These are phyloP conservation scores for Charadrius vociferus DNA, from an alignment of 2,113 vertebrate species.

Conservation along the genomic window DNA sequence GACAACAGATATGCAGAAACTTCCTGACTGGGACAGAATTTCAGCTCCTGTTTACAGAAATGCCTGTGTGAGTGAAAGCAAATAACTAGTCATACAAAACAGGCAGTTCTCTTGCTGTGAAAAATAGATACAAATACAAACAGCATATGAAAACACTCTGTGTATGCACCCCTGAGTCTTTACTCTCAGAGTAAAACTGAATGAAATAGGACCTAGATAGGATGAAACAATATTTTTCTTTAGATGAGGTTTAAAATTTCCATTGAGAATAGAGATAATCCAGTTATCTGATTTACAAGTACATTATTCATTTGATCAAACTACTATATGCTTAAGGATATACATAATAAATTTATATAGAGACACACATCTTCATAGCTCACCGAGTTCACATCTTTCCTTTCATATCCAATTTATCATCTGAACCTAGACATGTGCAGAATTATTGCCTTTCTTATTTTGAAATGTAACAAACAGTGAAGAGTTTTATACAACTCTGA, in stretches of 20 bases:
- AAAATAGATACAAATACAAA: neutral
- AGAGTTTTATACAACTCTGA: neutral
- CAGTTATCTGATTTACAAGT: slow-evolving; percentile 20
- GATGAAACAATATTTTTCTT: neutral
- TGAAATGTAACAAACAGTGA: neutral
- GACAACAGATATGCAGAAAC: neutral
- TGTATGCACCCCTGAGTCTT: neutral
- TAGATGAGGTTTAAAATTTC: slow-evolving; percentile 28
- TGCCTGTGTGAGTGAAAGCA: neutral
- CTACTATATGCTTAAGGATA: slow-evolving; percentile 20
- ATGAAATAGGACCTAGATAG: neutral
- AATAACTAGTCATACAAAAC: neutral
- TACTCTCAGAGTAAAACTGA: neutral
- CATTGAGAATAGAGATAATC: slow-evolving; percentile 13
- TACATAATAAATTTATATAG: slow-evolving; percentile 53
- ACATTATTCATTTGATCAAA: slow-evolving; percentile 36
- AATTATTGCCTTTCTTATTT: neutral
- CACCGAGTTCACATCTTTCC: slow-evolving; percentile 3
- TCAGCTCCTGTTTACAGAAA: slow-evolving; percentile 23
- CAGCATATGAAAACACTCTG: neutral
- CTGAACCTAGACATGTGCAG: neutral
- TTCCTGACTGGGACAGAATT: neutral
- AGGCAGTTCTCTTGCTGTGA: neutral
- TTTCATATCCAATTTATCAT: slow-evolving; percentile 44
- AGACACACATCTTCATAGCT: slow-evolving; percentile 22